Percentiles rank a stretch among this genome's conserved stretches.
Conservation (phyloP, 2,797 vertebrate species). For the Sebastes kiyomatsui region DNA sequence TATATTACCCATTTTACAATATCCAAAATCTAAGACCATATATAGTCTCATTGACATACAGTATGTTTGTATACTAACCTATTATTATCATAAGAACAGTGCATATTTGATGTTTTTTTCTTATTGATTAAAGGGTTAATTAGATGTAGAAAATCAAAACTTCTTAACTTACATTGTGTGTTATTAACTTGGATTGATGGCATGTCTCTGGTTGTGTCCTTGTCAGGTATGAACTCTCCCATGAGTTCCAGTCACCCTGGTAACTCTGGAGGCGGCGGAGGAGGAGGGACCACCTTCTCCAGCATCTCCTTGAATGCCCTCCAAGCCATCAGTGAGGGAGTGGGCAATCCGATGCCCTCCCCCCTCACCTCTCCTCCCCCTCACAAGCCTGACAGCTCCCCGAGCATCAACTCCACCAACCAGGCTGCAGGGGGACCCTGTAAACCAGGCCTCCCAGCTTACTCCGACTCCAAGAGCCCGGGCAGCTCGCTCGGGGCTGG, state of each 20-base stretch:
- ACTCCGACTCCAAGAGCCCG: conserved; percentile 90
- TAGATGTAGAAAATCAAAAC: background rate
- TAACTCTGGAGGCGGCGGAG: conserved; percentile 78
- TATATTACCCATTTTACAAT: too few relatives aligned
- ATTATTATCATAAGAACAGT: too few relatives aligned
- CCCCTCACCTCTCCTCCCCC: conserved; percentile 90
- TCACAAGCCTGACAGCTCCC: conserved; percentile 91
- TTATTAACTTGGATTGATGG: background rate
- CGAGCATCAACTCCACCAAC: conserved; percentile 87
- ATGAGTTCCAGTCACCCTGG: conserved; percentile 88
- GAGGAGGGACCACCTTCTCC: conserved; percentile 87
- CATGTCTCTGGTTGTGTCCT: background rate
- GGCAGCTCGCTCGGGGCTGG: conserved; percentile 83
- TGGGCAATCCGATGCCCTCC: conserved; percentile 92
- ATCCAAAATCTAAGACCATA: too few relatives aligned
- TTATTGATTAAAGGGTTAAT: too few relatives aligned
- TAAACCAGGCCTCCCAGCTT: conserved; percentile 66
- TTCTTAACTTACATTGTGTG: background rate
- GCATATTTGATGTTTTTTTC: too few relatives aligned
- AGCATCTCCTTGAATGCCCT: conserved; percentile 98
- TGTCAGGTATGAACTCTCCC: conserved; percentile 91
- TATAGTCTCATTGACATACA: too few relatives aligned
- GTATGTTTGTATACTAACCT: too few relatives aligned
- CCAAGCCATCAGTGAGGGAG: conserved; percentile 98
- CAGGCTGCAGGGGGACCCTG: conserved; percentile 65